phyloP scores from a whole-genome alignment of 2,888 invertebrate species.

The Lasioglossum lativentre region DNA sequence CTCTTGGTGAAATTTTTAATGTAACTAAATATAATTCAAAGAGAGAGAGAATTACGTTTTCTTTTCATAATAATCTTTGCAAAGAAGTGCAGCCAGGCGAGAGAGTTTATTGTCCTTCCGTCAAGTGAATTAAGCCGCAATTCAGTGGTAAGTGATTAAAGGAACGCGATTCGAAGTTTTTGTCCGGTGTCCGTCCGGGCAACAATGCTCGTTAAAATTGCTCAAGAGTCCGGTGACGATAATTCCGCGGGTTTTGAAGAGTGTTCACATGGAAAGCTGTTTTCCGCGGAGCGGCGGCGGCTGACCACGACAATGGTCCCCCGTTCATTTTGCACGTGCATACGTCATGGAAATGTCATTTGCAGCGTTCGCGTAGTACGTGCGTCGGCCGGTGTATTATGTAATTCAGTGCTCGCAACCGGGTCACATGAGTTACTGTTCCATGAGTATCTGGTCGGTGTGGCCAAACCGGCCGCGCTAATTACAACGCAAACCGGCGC shows the following conservation, averaged over 20 bases:
- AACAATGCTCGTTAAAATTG: slow-evolving; percentile 6
- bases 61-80: not conserved
- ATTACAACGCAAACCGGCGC: slow-evolving; percentile 69
- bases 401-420: slow-evolving; percentile 71
- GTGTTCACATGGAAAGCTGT: slow-evolving; percentile 13
- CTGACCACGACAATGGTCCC: slow-evolving; percentile 14
- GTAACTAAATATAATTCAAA: not conserved
- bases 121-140: not conserved
- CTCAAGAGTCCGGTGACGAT: not conserved
- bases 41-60: not conserved
- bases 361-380: slow-evolving; percentile 57
- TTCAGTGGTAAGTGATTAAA: not conserved
- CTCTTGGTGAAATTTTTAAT: not conserved
- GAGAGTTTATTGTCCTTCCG: not conserved
- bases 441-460: slow-evolving; percentile 64
- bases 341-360: slow-evolving; percentile 70
- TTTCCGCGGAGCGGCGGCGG: slow-evolving; percentile 11
- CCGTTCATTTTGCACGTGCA: slow-evolving; percentile 56
- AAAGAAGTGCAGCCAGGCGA: not conserved
- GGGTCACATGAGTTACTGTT: slow-evolving; percentile 71
- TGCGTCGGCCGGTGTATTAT: slow-evolving; percentile 60
- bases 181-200: not conserved
- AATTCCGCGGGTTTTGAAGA: not conserved
- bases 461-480: slow-evolving; percentile 68
- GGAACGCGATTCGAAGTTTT: not conserved